phyloP scores from a whole-genome alignment of 2,113 vertebrate genomes.

The Melanerpes aurifrons region DNA sequence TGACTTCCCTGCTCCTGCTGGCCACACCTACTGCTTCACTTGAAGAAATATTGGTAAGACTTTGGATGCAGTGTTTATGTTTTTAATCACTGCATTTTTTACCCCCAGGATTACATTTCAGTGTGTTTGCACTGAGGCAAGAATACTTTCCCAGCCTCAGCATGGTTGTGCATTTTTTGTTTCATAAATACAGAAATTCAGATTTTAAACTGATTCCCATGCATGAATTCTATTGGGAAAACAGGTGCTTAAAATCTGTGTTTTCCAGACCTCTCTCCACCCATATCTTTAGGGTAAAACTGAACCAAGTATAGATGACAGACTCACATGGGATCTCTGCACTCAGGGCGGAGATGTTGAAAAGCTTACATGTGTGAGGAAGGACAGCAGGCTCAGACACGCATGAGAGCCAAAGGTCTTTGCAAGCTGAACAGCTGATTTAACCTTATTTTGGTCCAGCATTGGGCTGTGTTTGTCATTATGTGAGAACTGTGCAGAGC shows the following conservation, averaged over 20 bases:
- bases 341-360: background rate
- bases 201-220: background rate
- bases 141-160: background rate
- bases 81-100: background rate
- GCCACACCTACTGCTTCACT: conserved; percentile 20
- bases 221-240: background rate
- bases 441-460: background rate
- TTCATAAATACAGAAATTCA: background rate
- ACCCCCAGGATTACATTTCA: background rate
- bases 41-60: background rate
- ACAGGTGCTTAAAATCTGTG: background rate
- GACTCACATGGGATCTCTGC: background rate
- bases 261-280: background rate
- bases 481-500: background rate
- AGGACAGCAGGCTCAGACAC: background rate
- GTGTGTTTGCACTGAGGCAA: background rate
- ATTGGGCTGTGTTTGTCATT: background rate
- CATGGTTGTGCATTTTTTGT: accelerated
- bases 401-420: background rate
- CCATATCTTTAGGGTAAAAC: background rate
- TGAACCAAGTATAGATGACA: background rate
- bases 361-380: background rate
- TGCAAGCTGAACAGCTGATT: background rate
- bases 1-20: background rate
- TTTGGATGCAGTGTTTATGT: background rate